Evolutionary conservation across 2,113 vertebrate genomes (phyloP), one percentile per base, ranked within the genome.

Genomic region (Nycticorax nycticorax): DNA sequence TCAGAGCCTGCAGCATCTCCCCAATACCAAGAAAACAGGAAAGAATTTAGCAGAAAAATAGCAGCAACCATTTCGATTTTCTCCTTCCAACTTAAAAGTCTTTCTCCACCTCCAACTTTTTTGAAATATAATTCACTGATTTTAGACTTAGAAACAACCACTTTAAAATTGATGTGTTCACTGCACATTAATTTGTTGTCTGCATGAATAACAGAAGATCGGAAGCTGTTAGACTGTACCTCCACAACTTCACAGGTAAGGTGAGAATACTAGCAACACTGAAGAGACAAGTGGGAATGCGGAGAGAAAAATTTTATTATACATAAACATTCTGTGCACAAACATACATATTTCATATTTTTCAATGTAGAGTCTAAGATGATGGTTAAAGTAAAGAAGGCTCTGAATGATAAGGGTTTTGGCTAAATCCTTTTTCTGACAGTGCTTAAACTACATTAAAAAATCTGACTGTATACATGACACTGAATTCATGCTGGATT

Each of bases 221-320:
- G 82, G 67, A 88, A 95, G 83, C 86, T 96, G 89, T 96, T 89
- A 95, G 91, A 68, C 39, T 82, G 12, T 33, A 96, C 72, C 93
- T 95, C 88, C 88, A 93, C 92, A 95, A 9, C 73, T 97, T 97
- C 96, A 96, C 96, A 89, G 95, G 94, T 93, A 89, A 97, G 88
- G 95, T 97, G 97, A 97, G 95, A 97, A 94, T 14, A 45, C 47
- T 14, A 60, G 32, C 85, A 88, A 48, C 82, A 79, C 48, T 75
- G 48, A 95, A 90, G 39, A 93, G 91, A 96, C 92, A 97, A 87
- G 97, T 94, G 94, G 91, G 66, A 97, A 97, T 30, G 69, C 66
- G 78, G 88, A 92, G 76, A 84, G 77, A 91, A 93, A 93, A 45
- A 53, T 0, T 3, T 14, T 48, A 53, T 66, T 83, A 78, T 47